Evolutionary conservation across 2,113 vertebrate species (phyloP), one percentile per base, ranked within the genome.

Genomic region (Platysteira castanea): DNA sequence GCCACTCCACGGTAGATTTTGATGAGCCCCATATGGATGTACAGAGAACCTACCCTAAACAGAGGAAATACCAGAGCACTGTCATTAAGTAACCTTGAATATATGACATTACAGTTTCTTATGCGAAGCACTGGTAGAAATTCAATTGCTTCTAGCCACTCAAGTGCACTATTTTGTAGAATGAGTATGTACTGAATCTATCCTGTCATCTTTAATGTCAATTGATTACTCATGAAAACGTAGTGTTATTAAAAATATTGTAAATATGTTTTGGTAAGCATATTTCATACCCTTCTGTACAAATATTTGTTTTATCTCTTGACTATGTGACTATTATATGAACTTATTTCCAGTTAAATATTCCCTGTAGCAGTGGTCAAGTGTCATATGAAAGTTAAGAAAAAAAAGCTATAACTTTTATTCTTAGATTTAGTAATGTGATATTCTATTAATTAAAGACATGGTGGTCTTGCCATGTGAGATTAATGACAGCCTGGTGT

Each of bases 391-490:
- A 80, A 90, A 88, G 50, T 63, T 93, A 80, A 94, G 89, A 5
- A 19, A 74, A 76, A 96, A 96, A 74, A 52, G 11, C 15, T 74
- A 13, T 81, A 31, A 56, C 81, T 92, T 89, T 95, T n/a, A 74
- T 93, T 88, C 46, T 95, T 92, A 89, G 64, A 23, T 80, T 70
- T 47, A 42, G 37, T 71, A 91, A 91, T 80, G 90, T 1, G 3
- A 61, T 93, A 88, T 74, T 92, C 63, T 71, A 80, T 89, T 94
- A 95, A 96, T 96, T 96, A 94, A 96, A 94, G 89, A 79, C 39
- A 70, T 30, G 42, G 33, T 79, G 78, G 87, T 63, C 79, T 94
- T 85, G 69, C 60, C 70, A 52, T 82, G 41, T 89, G 74, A 90
- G 41, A 96, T 88, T 95, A 89, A 95, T 89, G 83, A 92, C 77